Base-by-base conservation (phyloP, 2,888 invertebrate species). In the Pyrochroa serraticornis region DNA sequence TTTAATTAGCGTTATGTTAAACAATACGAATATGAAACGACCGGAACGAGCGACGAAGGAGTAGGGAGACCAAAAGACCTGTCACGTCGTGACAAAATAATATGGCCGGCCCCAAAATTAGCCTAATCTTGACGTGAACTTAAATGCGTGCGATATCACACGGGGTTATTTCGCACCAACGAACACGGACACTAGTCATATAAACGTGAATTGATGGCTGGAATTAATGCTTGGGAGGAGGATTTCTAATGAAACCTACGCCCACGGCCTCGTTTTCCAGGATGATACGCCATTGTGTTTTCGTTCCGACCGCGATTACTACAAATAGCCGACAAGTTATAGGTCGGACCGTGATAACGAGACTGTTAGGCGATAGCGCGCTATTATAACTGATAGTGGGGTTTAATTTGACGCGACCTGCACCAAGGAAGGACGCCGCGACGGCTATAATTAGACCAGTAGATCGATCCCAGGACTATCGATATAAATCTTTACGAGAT, bases 81-180 rank as follows among this genome's bases (percentile, higher is more conserved):
- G 55, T 55, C 55, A 48, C 48, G 43, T 43, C 35, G 37, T 22
- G 42, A 41, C 39, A 47, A 48, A 44, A 51, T 57, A 51, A 57
- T 46, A 50, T 57, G 51, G 46, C 32, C 51, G 51, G 34, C 46
- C n/a, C 46, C 37, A 46, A 57, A 57, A 57, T 57, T 57, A 55
- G 43, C 46, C 46, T 60, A 60, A 60, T 60, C 60, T 60, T 42
- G 55, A 60, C 60, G 55, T 62, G 60, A 65, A 64, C 61, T 62
- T 67, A 70, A 71, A 67, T 71, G 71, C 71, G 71, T 71, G 71
- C 66, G 72, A 71, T 72, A 73, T 68, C 68, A 67, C 64, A 39
- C 38, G 35, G 66, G 64, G 67, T 70, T 71, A 69, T 64, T 69
- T 70, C 67, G 68, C 70, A 61, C 71, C 67, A 67, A 49, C 64